A percentile compares a stretch with the other conserved stretches of the same genome.
Evolutionary conservation across 2,113 vertebrate species (phyloP).

Genomic region (Cebus imitator): DNA sequence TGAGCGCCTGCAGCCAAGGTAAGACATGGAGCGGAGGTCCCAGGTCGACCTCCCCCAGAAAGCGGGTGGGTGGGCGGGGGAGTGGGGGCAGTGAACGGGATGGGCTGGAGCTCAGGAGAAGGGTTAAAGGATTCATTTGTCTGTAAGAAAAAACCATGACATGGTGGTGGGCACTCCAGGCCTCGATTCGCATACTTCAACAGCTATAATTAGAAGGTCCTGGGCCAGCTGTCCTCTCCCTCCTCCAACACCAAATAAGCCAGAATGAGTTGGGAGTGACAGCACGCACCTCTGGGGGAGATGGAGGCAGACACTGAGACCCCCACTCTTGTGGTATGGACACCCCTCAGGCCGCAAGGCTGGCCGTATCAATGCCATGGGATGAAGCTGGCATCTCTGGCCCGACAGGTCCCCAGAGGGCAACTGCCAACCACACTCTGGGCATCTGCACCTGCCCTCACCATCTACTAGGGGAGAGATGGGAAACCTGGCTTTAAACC

Average conservation of each 20-base stretch:
- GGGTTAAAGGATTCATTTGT: background rate
- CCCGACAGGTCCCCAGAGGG: background rate
- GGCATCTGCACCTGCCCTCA: background rate
- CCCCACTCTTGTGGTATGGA: background rate
- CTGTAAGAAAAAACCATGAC: background rate
- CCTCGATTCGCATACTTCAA: background rate
- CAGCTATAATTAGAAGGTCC: conserved; percentile 30
- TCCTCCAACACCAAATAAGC: background rate
- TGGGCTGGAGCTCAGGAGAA: rapidly evolving
- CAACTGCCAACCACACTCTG: background rate
- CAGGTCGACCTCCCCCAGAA: background rate
- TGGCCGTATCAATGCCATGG: background rate
- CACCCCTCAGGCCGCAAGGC: background rate
- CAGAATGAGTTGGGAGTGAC: background rate
- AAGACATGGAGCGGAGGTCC: background rate
- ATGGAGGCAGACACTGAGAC: background rate
- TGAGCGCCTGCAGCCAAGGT: background rate
- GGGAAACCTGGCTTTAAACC: no score
- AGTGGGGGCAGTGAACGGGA: background rate
- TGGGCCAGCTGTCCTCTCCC: conserved; percentile 35
- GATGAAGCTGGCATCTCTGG: background rate
- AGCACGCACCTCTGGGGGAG: background rate
- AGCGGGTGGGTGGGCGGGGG: rapidly evolving
- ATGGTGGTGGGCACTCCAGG: background rate
- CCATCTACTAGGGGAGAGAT: background rate